Base-by-base conservation (phyloP, 2,113 vertebrate species). In the Chionodraco myersi region DNA sequence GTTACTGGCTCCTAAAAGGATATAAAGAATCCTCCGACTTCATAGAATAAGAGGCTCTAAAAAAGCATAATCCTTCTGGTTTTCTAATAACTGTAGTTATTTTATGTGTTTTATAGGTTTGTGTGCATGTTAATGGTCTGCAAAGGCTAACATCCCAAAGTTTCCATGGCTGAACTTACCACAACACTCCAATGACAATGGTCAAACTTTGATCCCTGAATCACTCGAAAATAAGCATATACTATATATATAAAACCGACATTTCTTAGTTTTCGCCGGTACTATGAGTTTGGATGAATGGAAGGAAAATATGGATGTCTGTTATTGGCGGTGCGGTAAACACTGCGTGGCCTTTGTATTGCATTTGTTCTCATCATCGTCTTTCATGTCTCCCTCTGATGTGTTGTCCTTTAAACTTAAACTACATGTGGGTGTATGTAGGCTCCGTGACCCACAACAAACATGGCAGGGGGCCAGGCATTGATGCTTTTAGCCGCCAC, bases 351-450 rank as follows among this genome's bases (percentile, higher is more conserved):
- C 70, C 67, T 23, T 64, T 48, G 57, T 62, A 79, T 78, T 6
- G 62, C 49, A 23, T 14, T 65, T 45, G 72, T 79, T n/a, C 53
- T 85, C 85, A 77, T 82, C 66, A 54, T 18, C 11, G 64, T 49
- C 76, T 82, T 72, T 82, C 77, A 83, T 76, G 85, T 88, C 83
- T 87, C 68, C 71, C 58, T 80, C 79, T 77, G 84, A 84, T 83
- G 74, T 84, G 71, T 84, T 49, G 34, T 78, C 67, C 82, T 88
- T 86, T 83, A 75, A 87, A 86, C 80, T 81, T 85, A 86, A 92
- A 88, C 83, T 79, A 79, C 69, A 34, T n/a, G 86, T 88, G 85
- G 80, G 90, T 12, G 89, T 79, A 74, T 89, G 90, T 83, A 85
- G 79, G 90, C 82, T 70, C 60, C 34, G 58, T 83, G 85, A 88